Base-by-base conservation (phyloP, 92 coral and sea anemone species). In the Phymanthus crucifer region DNA sequence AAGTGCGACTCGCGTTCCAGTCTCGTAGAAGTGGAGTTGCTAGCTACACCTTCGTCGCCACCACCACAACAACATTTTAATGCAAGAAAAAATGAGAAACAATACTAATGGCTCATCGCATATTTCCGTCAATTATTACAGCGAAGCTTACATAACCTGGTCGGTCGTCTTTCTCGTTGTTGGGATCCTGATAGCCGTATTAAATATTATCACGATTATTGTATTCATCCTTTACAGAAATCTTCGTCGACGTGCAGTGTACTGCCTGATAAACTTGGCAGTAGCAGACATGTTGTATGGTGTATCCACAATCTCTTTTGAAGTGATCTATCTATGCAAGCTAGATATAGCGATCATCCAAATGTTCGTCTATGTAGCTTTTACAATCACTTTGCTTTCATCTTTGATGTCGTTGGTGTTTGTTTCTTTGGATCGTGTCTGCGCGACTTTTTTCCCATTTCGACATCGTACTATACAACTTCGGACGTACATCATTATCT, bases 281-380 rank as follows among this genome's bases (percentile, higher is more conserved):
- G 80, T 76, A 21, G 80, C 80, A 2, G 80, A 76, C 45, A 76
- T 76, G 80, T 0, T 76, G 16, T 69, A 57, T 50, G 80, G 80
- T 6, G 40, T 76, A 23, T 75, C 54, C 0, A 50, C 79, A 66
- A 75, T 52, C 47, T 7, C 70, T 29, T 48, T 2, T 29, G 79
- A 19, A 38, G 64, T 75, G 11, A 70, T 52, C 29, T 26, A 21
- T 7, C 10, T 75, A 10, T 75, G 29, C 32, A 50, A 19, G 23
- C 34, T 17, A 0, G 3, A 32, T 46, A 75, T 50, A 5, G 27
- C 14, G 69, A 67, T 10, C 9, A 47, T 6, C 50, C 50, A 75
- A 10, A 0, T 50, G 0, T 29, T 34, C 17, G 79, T 45, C 10
- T 33, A 40, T 34, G 43, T 52, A 16, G 23, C 58, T 16, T 56